Evolutionary conservation across 1,140 invertebrate genomes (phyloP).

Genomic region (Drosophila serrata): DNA sequence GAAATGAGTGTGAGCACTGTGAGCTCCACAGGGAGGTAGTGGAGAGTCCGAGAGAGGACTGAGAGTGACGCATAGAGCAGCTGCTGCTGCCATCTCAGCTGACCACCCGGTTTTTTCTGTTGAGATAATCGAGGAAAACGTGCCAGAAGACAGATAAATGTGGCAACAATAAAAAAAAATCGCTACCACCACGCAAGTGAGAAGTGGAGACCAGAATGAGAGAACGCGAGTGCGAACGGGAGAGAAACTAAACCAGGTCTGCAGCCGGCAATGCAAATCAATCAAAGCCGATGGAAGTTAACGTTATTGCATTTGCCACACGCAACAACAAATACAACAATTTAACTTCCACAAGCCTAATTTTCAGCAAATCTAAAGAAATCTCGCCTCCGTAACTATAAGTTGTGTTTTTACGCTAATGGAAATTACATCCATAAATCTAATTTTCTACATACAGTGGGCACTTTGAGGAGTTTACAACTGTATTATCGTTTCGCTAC

Average conservation of each 20-base stretch:
- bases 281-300: slow-evolving; percentile 44
- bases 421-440: slow-evolving; percentile 15
- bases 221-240: slow-evolving; percentile 13
- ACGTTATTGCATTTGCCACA: slow-evolving; percentile 25
- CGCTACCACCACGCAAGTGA: slow-evolving; percentile 9
- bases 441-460: slow-evolving; percentile 3
- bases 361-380: slow-evolving; percentile 4
- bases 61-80: slow-evolving; percentile 53
- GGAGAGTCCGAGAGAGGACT: slow-evolving; percentile 5
- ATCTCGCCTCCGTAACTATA: slow-evolving; percentile 3
- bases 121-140: slow-evolving; percentile 53
- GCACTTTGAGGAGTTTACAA: not conserved
- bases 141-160: slow-evolving; percentile 52
- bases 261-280: slow-evolving; percentile 66
- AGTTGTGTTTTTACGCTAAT: slow-evolving; percentile 7
- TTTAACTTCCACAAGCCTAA: not conserved
- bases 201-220: slow-evolving; percentile 9
- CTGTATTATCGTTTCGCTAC: too few relatives aligned
- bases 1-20: slow-evolving; percentile 50
- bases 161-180: slow-evolving; percentile 30
- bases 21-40: not conserved
- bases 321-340: slow-evolving; percentile 3
- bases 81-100: slow-evolving; percentile 35
- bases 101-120: slow-evolving; percentile 31
- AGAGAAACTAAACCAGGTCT: slow-evolving; percentile 61